Evolutionary conservation across 1,140 invertebrate genomes (phyloP).

Genomic region (Bombus fervidus): DNA sequence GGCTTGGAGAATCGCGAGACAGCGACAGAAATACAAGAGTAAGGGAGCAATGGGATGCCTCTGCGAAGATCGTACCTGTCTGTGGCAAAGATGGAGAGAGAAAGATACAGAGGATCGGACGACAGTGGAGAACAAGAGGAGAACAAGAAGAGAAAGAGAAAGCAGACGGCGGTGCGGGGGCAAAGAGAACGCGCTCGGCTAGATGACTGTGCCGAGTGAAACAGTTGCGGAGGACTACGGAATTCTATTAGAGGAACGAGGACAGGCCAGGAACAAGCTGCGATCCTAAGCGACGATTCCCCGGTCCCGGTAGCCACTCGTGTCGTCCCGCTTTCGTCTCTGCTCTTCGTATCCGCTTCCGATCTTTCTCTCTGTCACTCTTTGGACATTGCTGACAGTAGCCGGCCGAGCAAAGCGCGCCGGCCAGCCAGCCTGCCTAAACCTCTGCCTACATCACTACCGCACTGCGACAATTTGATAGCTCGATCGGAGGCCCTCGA

Average conservation of each 20-base stretch:
- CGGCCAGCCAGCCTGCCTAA: constrained; percentile 56
- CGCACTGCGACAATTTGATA: constrained; percentile 78
- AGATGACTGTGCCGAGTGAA: constrained; percentile 32
- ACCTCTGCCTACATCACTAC: constrained; percentile 71
- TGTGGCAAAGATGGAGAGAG: constrained; percentile 26
- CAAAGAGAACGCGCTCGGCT: not conserved
- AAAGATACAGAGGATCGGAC: not conserved
- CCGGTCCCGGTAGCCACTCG: constrained; percentile 50
- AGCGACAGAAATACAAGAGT: constrained; percentile 54
- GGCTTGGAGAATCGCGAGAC: constrained; percentile 61
- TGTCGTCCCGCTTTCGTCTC: constrained; percentile 7
- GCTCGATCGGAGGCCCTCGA: constrained; percentile 65
- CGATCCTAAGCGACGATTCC: constrained; percentile 64
- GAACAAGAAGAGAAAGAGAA: not conserved
- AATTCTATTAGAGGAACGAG: constrained; percentile 45
- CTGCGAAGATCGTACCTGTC: constrained; percentile 39
- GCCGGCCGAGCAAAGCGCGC: constrained; percentile 40
- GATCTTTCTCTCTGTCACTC: constrained; percentile 54
- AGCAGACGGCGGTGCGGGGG: too few species aligned
- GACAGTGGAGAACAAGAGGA: not conserved
- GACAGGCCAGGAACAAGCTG: constrained; percentile 56
- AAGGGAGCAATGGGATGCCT: constrained; percentile 12
- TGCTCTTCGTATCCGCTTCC: constrained; percentile 45
- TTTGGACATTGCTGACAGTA: constrained; percentile 63
- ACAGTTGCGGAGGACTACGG: constrained; percentile 46